Evolutionary conservation across 1,140 invertebrate genomes (phyloP).

Genomic region (Araneus ventricosus): DNA sequence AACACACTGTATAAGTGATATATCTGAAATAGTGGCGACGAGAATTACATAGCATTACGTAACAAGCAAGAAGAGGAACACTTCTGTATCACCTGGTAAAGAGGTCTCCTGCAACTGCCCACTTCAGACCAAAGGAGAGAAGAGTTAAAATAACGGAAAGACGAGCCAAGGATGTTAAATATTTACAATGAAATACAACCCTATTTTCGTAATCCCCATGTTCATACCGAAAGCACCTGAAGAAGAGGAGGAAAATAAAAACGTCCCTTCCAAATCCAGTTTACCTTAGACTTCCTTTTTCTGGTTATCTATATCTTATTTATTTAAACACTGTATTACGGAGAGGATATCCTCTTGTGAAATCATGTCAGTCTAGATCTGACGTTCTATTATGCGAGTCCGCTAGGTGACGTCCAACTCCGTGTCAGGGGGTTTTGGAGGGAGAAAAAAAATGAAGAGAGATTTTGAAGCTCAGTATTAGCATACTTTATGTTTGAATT

Average conservation of each 20-base stretch:
- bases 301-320: slow-evolving; percentile 19
- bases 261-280: background rate
- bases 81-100: no score
- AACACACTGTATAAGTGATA: no score
- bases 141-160: background rate
- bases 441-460: background rate
- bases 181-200: slow-evolving; percentile 27
- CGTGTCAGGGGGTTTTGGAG: background rate
- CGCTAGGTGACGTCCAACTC: background rate
- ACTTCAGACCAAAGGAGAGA: background rate
- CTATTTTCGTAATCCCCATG: slow-evolving; percentile 18
- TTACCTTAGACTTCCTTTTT: slow-evolving; percentile 32
- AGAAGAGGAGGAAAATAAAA: background rate
- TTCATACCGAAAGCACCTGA: background rate
- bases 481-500: slow-evolving; percentile 3
- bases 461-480: slow-evolving; percentile 18
- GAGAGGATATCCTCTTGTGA: slow-evolving; percentile 38
- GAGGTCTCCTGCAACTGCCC: slow-evolving; percentile 13
- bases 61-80: no score
- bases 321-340: slow-evolving; percentile 42
- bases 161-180: background rate
- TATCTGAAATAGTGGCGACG: no score
- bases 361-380: slow-evolving; percentile 36
- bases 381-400: slow-evolving; percentile 42
- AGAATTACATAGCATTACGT: no score